These are phyloP conservation scores for Otus scops DNA, from an alignment of 2,797 vertebrate species.

Conservation along the genomic window DNA sequence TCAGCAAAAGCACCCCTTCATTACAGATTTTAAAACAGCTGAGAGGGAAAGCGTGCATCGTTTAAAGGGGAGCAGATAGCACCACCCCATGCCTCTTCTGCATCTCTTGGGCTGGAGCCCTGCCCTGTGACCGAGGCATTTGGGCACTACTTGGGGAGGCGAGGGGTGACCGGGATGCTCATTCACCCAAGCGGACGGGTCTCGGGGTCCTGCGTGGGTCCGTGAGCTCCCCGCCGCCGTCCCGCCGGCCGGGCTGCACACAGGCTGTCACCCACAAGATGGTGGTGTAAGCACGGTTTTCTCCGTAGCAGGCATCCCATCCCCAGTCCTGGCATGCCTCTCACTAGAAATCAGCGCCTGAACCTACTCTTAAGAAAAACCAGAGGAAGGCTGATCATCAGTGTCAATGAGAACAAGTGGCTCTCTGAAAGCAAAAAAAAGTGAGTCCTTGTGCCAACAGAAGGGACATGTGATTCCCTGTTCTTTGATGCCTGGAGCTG, in stretches of 20 bases:
- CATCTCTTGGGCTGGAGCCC: background rate
- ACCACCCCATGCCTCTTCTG: fast-evolving
- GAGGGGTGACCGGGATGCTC: background rate
- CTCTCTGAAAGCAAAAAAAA: background rate
- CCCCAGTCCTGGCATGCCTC: fast-evolving
- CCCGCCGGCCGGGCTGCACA: background rate
- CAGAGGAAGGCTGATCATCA: background rate
- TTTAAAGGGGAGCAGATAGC: no score
- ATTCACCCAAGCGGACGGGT: fast-evolving
- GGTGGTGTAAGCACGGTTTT: background rate
- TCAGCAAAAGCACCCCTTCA: fast-evolving
- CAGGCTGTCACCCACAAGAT: background rate
- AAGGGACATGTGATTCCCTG: background rate
- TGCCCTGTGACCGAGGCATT: fast-evolving
- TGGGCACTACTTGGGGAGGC: fast-evolving
- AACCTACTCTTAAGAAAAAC: fast-evolving
- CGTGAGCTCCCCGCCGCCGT: background rate
- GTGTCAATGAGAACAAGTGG: fast-evolving
- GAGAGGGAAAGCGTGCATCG: fast-evolving
- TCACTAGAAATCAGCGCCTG: fast-evolving
- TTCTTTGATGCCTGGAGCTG: background rate
- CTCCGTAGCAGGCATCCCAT: fast-evolving
- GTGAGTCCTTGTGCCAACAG: background rate
- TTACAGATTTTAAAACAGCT: fast-evolving
- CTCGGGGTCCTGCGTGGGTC: no score